phyloP scores from a whole-genome alignment of 2,113 vertebrate species.

The Thryonomys swinderianus region DNA sequence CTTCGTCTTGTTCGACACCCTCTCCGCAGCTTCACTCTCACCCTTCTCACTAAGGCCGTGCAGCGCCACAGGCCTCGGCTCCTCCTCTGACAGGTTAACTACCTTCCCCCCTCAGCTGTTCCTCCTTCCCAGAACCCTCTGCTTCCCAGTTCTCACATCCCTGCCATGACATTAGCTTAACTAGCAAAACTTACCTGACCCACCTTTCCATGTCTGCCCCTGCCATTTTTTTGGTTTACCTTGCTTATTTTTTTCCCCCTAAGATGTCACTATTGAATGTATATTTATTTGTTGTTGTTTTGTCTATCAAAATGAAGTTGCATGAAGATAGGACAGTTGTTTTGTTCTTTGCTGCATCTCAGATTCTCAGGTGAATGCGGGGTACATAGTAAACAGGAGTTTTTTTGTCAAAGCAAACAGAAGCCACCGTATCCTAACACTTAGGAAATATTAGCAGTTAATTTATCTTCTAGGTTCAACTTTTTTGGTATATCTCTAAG shows the following conservation, averaged over 20 bases:
- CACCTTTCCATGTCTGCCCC: background rate
- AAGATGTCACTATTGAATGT: background rate
- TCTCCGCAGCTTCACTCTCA: accelerated
- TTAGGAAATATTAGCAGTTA: background rate
- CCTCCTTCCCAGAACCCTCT: background rate
- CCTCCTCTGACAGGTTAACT: background rate
- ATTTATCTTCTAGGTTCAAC: background rate
- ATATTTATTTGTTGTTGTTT: background rate
- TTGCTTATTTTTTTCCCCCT: background rate
- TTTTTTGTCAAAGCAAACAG: background rate
- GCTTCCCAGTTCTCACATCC: background rate
- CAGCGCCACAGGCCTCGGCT: background rate
- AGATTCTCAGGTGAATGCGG: background rate
- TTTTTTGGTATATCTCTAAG: background rate
- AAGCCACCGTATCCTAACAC: background rate
- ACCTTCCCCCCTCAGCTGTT: background rate
- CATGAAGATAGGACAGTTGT: background rate
- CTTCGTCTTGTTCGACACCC: background rate
- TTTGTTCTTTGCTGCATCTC: background rate
- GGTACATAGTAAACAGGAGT: background rate
- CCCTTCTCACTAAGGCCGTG: background rate
- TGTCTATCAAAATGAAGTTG: background rate
- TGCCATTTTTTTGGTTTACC: background rate
- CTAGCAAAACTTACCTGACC: background rate
- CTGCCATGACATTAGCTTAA: background rate